Evolutionary conservation across 1,140 invertebrate genomes (phyloP).

Genomic region (Scaptomyza hsui): DNA sequence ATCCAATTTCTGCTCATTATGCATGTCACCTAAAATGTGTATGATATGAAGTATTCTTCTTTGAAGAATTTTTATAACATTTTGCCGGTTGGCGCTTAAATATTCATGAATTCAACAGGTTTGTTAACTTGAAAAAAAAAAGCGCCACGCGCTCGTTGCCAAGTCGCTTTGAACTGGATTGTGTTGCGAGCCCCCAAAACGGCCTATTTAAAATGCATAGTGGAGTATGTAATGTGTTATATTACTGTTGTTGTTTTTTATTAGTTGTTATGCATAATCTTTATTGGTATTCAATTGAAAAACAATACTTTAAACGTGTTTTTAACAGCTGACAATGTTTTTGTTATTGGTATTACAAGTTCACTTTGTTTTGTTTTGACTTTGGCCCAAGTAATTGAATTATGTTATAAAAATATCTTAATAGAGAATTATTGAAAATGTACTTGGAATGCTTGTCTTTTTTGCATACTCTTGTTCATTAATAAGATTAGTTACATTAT

Average conservation of each 20-base stretch:
- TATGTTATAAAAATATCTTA: background rate
- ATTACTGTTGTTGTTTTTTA: conserved; percentile 5
- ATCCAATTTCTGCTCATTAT: conserved; percentile 40
- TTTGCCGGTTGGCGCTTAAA: conserved; percentile 42
- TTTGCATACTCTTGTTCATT: background rate
- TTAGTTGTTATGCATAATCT: background rate
- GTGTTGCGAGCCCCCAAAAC: conserved; percentile 70
- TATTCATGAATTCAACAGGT: conserved; percentile 64
- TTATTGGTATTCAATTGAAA: background rate
- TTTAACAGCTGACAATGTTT: conserved; percentile 8
- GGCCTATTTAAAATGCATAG: conserved; percentile 14
- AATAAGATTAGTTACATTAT: conserved; percentile 5
- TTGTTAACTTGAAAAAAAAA: conserved; percentile 4
- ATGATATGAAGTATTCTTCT: conserved; percentile 25
- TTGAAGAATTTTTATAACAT: conserved; percentile 17
- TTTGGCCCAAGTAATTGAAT: background rate
- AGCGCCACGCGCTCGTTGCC: conserved; percentile 43
- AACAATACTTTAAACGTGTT: conserved; percentile 12
- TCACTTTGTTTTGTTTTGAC: background rate
- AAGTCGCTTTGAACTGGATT: conserved; percentile 57
- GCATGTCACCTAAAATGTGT: conserved; percentile 31
- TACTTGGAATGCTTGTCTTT: background rate
- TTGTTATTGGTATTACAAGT: conserved; percentile 13
- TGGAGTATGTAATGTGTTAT: background rate
- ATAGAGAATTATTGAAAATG: too few relatives aligned